Conservation (phyloP, 2,888 invertebrate genomes). For the Acanthococcus lagerstroemiae region DNA sequence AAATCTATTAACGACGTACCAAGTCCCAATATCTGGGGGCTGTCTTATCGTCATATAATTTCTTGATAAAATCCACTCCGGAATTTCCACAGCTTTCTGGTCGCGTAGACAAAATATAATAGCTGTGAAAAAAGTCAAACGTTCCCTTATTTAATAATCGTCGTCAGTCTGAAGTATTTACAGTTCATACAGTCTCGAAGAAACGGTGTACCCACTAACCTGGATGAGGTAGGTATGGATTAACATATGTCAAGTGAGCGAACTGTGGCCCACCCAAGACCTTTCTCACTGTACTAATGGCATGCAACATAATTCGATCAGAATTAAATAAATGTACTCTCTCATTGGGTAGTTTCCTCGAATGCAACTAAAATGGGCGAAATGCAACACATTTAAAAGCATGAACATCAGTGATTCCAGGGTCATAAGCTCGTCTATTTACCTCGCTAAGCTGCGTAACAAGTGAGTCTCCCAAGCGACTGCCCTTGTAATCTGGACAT, state of each 20-base stretch:
- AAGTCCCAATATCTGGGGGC: neutral
- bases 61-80: neutral
- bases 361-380: too few species aligned
- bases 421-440: too few species aligned
- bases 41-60: neutral
- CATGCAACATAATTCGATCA: too few species aligned
- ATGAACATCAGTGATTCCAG: too few species aligned
- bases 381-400: too few species aligned
- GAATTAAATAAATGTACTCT: too few species aligned
- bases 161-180: too few species aligned
- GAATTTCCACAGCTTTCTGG: neutral
- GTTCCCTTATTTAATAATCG: too few species aligned
- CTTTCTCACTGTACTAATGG: neutral
- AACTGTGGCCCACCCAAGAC: constrained; percentile 8
- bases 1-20: neutral
- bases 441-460: neutral
- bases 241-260: constrained; percentile 9
- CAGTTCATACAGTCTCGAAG: too few species aligned
- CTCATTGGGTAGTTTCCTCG: too few species aligned
- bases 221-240: constrained; percentile 5
- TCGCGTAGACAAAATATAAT: neutral
- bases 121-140: neutral
- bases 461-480: neutral
- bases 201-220: too few species aligned
- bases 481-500: neutral